phyloP scores from a whole-genome alignment of 2,113 vertebrate genomes.

The Oryzias woworae region DNA sequence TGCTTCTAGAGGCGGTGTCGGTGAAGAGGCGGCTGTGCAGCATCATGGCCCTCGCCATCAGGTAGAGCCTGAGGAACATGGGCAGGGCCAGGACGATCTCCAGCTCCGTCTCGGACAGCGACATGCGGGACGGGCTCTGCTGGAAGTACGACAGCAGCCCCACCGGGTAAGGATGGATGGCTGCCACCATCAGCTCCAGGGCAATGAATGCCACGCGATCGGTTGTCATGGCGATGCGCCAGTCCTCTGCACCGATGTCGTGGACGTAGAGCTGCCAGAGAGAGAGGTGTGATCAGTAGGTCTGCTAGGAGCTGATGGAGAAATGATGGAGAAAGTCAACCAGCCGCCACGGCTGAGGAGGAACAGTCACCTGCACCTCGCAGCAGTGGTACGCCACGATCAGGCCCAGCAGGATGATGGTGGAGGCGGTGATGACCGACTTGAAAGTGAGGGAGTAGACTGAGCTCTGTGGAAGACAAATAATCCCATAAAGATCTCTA shows the following conservation, averaged over 20 bases:
- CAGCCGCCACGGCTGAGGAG: too few species aligned
- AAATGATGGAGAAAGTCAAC: too few species aligned
- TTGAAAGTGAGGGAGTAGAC: conserved; percentile 91
- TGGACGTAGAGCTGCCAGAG: conserved; percentile 88
- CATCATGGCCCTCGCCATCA: conserved; percentile 91
- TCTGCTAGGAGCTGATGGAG: background rate
- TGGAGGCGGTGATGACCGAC: conserved; percentile 94
- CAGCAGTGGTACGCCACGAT: conserved; percentile 92
- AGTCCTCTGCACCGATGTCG: conserved; percentile 91
- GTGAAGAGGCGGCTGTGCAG: conserved; percentile 94
- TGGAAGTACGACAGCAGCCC: conserved; percentile 70
- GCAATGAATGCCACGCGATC: conserved; percentile 87
- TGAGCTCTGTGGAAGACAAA: conserved; percentile 81
- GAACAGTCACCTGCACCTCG: conserved; percentile 88
- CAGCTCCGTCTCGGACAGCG: conserved; percentile 86
- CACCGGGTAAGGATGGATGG: conserved; percentile 89
- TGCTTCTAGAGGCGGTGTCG: conserved; percentile 91
- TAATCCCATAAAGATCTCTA: conserved; percentile 4
- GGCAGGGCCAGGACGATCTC: conserved; percentile 91
- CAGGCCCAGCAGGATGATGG: conserved; percentile 87
- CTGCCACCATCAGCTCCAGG: conserved; percentile 86
- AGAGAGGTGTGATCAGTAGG: background rate
- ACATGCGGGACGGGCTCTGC: conserved; percentile 73
- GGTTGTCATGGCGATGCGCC: conserved; percentile 92
- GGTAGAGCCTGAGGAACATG: conserved; percentile 95